Evolutionary conservation across 2,888 invertebrate species (phyloP).

Genomic region (Netelia virgata): DNA sequence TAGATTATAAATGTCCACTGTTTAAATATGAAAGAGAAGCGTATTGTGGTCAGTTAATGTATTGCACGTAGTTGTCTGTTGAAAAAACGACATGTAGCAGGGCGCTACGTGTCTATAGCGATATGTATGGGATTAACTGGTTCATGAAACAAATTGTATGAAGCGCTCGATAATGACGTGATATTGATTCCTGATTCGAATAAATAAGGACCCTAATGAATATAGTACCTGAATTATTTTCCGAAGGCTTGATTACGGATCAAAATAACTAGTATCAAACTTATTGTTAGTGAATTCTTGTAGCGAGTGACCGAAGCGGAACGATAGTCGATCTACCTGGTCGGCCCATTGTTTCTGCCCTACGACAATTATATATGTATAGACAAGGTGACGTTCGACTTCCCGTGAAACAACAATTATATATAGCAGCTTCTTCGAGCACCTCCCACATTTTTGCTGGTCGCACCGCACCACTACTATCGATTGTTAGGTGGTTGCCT

Average conservation of each 20-base stretch:
- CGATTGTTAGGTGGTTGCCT: too few species aligned
- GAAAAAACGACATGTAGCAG: too few species aligned
- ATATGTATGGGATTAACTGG: too few species aligned
- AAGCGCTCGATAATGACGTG: background rate
- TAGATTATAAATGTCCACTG: too few species aligned
- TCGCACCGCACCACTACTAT: background rate
- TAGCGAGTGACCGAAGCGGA: conserved; percentile 30
- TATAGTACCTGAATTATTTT: conserved; percentile 24
- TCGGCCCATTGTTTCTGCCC: conserved; percentile 57
- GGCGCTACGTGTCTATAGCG: too few species aligned
- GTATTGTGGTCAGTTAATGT: too few species aligned
- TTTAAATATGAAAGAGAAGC: too few species aligned
- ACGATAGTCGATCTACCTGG: conserved; percentile 52
- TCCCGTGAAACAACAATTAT: conserved; percentile 79
- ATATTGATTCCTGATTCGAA: conserved; percentile 3
- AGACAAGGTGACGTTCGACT: conserved; percentile 75
- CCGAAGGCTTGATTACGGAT: conserved; percentile 15
- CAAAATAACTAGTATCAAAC: background rate
- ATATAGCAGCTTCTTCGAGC: conserved; percentile 69
- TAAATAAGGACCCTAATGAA: background rate
- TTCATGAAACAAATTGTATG: background rate
- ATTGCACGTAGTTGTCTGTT: too few species aligned
- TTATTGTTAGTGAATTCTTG: background rate
- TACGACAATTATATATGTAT: conserved; percentile 79
- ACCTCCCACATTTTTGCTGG: conserved; percentile 1